These are phyloP conservation scores for Eumeta japonica DNA, from an alignment of 1,140 invertebrate species.

Conservation along the genomic window DNA sequence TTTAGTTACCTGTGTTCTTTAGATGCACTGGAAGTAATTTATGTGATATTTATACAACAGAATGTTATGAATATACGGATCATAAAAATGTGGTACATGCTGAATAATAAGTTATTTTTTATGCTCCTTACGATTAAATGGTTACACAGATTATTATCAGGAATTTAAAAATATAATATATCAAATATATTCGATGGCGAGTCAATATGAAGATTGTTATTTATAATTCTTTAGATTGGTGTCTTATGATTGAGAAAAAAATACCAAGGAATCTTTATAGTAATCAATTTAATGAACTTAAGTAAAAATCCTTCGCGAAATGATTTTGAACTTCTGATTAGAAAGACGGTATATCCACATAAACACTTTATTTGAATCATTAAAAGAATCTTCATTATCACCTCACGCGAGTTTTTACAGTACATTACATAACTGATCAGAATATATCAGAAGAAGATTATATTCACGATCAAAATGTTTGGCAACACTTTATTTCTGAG, in stretches of 20 bases:
- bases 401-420: conserved; percentile 5
- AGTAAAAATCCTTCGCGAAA: conserved; percentile 6
- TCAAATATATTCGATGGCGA: no score
- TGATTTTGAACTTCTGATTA: conserved; percentile 10
- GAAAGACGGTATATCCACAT: conserved; percentile 15
- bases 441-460: conserved; percentile 11
- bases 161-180: no score
- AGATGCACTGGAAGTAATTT: no score
- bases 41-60: no score
- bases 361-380: conserved; percentile 9
- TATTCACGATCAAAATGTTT: conserved; percentile 9
- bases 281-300: conserved; percentile 11
- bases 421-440: conserved; percentile 2
- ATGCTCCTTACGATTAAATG: no score
- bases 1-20: no score
- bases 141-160: no score
- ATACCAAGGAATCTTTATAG: conserved; percentile 16
- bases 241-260: conserved; percentile 10
- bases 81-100: no score
- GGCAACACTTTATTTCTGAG: conserved; percentile 9
- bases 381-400: conserved; percentile 4
- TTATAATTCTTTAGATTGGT: conserved; percentile 18
- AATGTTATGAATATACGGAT: no score
- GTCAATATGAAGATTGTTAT: no score
- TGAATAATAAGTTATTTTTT: no score